Base-by-base conservation (phyloP, 1,140 invertebrate genomes). In the Glossosoma conforme region DNA sequence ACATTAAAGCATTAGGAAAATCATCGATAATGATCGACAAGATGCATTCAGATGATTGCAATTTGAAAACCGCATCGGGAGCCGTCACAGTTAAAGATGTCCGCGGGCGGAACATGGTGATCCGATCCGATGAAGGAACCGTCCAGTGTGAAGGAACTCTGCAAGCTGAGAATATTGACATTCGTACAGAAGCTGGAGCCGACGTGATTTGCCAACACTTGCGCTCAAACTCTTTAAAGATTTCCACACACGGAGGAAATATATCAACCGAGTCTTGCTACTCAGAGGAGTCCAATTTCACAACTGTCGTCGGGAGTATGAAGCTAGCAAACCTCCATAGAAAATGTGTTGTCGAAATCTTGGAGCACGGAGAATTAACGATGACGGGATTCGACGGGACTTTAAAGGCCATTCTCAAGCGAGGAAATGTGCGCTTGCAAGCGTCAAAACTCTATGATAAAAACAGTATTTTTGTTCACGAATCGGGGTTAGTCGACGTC, bases 381-480 rank as follows among this genome's bases (percentile, higher is more conserved):
- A 68, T 75, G n/a, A 71, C 66, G 17, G 65, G 68, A 18, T 74
- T 75, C 50, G 63, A 65, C 22, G 72, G 72, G 1, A 72, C 65
- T 37, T 50, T 75, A 3, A 64, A 72, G 56, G 72, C 72, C 17
- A 66, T 66, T 11, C 54, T 74, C 3, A 74, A 75, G 55, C 69
- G 71, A 57, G 72, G 71, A 1, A 68, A 75, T 41, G 67, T 75
- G 3, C 68, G 60, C 43, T 64, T 75, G 63, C 70, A 72, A 63
- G 72, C 67, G 10, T 66, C 70, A 44, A 64, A 69, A 51, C 59
- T 75, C 8, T 63, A 59, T 11, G 66, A 69, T 2, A 73, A 73
- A 61, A 74, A 68, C 50, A 75, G 70, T 58, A 72, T 75, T 51
- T 75, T 75, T 45, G 69, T 74, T 36, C 72, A 75, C 59, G 72